phyloP scores from a whole-genome alignment of 2,888 invertebrate species.

The Melangyna quadrimaculata region DNA sequence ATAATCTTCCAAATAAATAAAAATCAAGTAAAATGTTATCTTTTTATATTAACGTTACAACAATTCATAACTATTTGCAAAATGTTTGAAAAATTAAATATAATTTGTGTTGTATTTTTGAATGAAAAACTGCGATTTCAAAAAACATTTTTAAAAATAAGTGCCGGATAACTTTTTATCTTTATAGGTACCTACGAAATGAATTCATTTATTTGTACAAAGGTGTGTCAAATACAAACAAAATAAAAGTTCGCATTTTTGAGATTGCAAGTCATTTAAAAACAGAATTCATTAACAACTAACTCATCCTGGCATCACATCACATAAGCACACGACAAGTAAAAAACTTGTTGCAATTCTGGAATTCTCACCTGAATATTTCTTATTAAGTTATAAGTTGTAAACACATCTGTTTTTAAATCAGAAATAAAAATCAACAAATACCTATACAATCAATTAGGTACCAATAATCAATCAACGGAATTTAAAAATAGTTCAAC shows the following conservation, averaged over 20 bases:
- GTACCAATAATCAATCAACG: background rate
- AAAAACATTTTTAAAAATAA: no score
- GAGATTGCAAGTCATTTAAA: background rate
- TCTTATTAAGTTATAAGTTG: background rate
- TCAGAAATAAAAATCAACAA: slow-evolving; percentile 2
- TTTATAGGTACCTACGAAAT: background rate
- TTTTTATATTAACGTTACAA: no score
- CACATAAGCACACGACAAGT: no score
- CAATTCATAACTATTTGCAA: no score
- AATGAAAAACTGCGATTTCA: no score
- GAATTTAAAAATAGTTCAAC: slow-evolving; percentile 16
- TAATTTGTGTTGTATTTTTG: no score
- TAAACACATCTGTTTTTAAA: slow-evolving; percentile 14
- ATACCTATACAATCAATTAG: background rate
- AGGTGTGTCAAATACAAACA: background rate
- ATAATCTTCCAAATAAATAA: no score
- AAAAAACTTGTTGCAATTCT: slow-evolving; percentile 2
- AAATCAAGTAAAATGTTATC: no score
- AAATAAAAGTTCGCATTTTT: background rate
- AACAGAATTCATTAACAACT: background rate
- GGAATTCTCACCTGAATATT: slow-evolving; percentile 8
- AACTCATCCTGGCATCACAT: background rate
- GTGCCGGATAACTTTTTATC: no score
- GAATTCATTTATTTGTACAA: background rate
- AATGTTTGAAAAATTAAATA: no score